Evolutionary conservation across 2,113 vertebrate species (phyloP).

Genomic region (Ameiurus melas): DNA sequence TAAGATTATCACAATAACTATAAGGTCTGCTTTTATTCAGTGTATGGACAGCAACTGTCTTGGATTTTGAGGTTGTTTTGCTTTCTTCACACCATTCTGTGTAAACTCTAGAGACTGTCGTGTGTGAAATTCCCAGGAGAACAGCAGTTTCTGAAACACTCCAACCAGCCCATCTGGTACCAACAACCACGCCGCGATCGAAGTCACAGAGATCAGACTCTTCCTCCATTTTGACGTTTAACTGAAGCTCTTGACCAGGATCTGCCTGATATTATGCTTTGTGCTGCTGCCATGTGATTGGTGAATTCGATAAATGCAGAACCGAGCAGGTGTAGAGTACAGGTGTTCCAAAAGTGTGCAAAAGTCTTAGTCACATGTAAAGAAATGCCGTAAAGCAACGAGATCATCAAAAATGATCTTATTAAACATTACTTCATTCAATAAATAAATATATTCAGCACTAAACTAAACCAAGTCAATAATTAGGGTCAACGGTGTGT

Average conservation of each 20-base stretch:
- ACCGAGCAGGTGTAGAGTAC: neutral
- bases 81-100: neutral
- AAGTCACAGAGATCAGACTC: neutral
- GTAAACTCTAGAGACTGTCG: neutral
- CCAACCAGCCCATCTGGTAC: neutral
- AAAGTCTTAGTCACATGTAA: neutral
- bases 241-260: neutral
- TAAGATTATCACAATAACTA: too few species aligned
- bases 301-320: neutral
- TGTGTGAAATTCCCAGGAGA: neutral
- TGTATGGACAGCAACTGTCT: too few species aligned
- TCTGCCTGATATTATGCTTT: neutral
- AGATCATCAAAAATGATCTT: neutral
- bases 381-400: neutral
- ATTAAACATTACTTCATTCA: too few species aligned
- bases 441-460: too few species aligned
- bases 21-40: too few species aligned
- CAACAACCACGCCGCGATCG: neutral
- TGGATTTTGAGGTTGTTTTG: too few species aligned
- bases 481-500: neutral
- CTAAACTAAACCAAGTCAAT: neutral
- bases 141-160: neutral
- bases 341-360: neutral
- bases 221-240: neutral
- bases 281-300: neutral